phyloP scores from a whole-genome alignment of 2,888 invertebrate genomes.

The Luffia ferchaultella region DNA sequence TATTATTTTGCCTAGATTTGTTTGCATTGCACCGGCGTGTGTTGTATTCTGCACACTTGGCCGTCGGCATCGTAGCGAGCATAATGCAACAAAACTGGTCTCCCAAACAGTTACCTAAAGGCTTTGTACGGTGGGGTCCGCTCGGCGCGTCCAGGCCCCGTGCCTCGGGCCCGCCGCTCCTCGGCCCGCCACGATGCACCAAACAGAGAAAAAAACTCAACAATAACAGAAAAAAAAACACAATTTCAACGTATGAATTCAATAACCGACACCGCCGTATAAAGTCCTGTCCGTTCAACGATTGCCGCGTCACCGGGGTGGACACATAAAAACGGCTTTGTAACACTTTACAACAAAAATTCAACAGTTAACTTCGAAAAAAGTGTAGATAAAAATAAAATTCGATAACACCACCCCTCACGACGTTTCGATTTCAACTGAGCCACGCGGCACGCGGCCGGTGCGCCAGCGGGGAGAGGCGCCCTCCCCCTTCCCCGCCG shows the following conservation, averaged over 20 bases:
- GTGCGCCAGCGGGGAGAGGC: constrained; percentile 27
- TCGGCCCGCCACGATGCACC: constrained; percentile 61
- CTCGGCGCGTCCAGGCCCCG: constrained; percentile 47
- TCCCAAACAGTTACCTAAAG: constrained; percentile 55
- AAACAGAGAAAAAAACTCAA: constrained; percentile 58
- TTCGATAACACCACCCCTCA: constrained; percentile 47
- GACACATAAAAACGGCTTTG: constrained; percentile 51
- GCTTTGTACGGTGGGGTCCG: constrained; percentile 54
- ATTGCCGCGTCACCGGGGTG: constrained; percentile 41
- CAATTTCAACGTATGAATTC: constrained; percentile 51
- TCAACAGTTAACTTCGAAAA: constrained; percentile 59
- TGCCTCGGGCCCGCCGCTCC: constrained; percentile 48
- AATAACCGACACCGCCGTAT: constrained; percentile 46
- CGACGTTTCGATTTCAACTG: constrained; percentile 58
- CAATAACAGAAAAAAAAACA: constrained; percentile 61
- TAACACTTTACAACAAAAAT: constrained; percentile 60
- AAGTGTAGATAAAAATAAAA: constrained; percentile 35
- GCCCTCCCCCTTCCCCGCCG: constrained; percentile 42
- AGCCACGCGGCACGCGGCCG: constrained; percentile 53
- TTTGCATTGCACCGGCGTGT: background rate
- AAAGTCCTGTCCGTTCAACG: constrained; percentile 43
- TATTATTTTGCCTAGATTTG: background rate
- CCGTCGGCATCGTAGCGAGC: constrained; percentile 2
- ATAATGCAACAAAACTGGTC: constrained; percentile 6
- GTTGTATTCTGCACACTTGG: constrained; percentile 7